A percentile compares a stretch with the other conserved stretches of the same genome.
Evolutionary conservation across 2,888 invertebrate genomes (phyloP).

Genomic region (Stenurella melanura): DNA sequence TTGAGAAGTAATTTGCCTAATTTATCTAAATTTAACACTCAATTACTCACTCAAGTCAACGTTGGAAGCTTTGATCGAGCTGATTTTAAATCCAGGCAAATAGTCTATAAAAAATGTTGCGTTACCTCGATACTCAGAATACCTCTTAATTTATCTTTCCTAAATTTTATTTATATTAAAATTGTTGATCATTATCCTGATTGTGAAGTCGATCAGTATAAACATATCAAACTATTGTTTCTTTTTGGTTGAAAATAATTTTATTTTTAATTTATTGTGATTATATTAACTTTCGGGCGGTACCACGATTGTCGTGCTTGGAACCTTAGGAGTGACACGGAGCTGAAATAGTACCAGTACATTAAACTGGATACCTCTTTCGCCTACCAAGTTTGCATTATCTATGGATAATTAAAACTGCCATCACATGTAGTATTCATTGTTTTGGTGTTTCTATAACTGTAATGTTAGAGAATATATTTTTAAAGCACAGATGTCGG

Average conservation of each 20-base stretch:
- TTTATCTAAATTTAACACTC: conserved; percentile 7
- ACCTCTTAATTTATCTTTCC: background rate
- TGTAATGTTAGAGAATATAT: no score
- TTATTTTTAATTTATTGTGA: background rate
- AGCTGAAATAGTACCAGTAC: no score
- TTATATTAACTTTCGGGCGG: no score
- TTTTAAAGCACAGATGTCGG: no score
- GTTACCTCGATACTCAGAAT: background rate
- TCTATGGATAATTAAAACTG: no score
- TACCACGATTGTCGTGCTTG: no score
- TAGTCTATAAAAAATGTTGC: background rate
- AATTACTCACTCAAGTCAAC: conserved; percentile 4
- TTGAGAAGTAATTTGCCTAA: conserved; percentile 1
- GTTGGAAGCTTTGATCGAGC: conserved; percentile 3
- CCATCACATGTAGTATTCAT: no score
- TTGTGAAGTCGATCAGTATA: background rate
- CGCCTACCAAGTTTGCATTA: no score
- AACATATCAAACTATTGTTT: background rate
- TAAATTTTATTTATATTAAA: conserved; percentile 7
- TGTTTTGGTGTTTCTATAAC: no score
- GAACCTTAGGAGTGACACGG: no score
- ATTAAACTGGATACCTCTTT: no score
- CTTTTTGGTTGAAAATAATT: background rate
- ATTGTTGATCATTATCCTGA: background rate
- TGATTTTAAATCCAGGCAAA: background rate